These are phyloP conservation scores for Scotopteryx bipunctaria DNA, from an alignment of 2,888 invertebrate genomes.

Conservation along the genomic window DNA sequence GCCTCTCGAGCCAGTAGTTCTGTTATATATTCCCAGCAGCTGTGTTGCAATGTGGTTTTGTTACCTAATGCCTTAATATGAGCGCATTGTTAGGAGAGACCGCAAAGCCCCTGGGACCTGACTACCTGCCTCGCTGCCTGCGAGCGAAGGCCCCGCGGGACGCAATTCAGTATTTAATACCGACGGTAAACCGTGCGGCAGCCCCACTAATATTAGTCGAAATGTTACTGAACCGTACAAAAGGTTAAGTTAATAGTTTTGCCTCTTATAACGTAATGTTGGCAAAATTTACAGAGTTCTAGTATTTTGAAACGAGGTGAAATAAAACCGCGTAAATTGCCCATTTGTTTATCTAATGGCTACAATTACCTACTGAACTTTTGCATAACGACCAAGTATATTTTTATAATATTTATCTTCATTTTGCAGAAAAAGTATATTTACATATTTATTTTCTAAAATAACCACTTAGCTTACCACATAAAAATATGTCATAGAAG, in stretches of 20 bases:
- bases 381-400: conserved; percentile 19
- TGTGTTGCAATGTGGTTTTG: conserved; percentile 28
- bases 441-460: background rate
- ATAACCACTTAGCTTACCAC: background rate
- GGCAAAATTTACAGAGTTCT: conserved; percentile 16
- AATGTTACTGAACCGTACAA: conserved; percentile 23
- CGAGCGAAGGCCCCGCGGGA: conserved; percentile 18
- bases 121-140: conserved; percentile 21
- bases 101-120: conserved; percentile 18
- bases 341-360: conserved; percentile 31
- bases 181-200: conserved; percentile 23
- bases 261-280: conserved; percentile 19
- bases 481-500: background rate
- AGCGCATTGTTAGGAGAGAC: conserved; percentile 30
- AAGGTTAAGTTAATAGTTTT: conserved; percentile 26
- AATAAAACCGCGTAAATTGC: conserved; percentile 31
- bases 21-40: conserved; percentile 28
- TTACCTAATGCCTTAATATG: conserved; percentile 29
- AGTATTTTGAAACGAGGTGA: conserved; percentile 15
- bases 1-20: conserved; percentile 21
- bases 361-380: conserved; percentile 32
- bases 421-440: background rate
- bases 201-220: conserved; percentile 27
- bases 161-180: conserved; percentile 34
- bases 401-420: conserved; percentile 10